These are phyloP conservation scores for Eupithecia vulgata DNA, from an alignment of 2,888 invertebrate genomes.

Conservation along the genomic window DNA sequence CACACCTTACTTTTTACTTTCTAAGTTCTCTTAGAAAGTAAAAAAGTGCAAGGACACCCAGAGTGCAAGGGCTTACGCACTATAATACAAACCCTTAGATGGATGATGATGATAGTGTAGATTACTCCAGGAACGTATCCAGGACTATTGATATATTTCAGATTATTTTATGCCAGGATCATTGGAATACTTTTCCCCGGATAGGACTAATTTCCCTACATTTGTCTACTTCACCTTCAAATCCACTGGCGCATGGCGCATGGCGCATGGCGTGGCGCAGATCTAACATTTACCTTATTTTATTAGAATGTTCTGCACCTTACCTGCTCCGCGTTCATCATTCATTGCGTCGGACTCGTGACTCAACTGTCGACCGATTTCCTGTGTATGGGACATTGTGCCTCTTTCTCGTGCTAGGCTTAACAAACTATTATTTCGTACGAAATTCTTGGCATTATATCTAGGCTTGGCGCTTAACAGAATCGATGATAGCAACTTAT, in stretches of 20 bases:
- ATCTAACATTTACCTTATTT: neutral
- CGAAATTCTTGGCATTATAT: neutral
- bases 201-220: too few relatives aligned
- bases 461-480: neutral
- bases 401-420: neutral
- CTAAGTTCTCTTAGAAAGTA: too few relatives aligned
- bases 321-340: constrained; percentile 24
- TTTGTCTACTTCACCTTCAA: too few relatives aligned
- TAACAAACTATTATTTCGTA: neutral
- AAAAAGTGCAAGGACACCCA: too few relatives aligned
- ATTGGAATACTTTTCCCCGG: neutral
- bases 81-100: too few relatives aligned
- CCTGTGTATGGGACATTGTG: constrained; percentile 39
- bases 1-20: too few relatives aligned
- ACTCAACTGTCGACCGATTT: constrained; percentile 36
- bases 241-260: too few relatives aligned
- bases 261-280: too few relatives aligned
- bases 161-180: neutral
- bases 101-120: neutral
- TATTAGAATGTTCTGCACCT: too few relatives aligned
- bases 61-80: too few relatives aligned
- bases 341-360: constrained; percentile 50
- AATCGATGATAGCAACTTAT: neutral
- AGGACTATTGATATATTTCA: neutral
- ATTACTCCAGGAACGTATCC: neutral